Percentiles rank a stretch among this genome's conserved stretches.
These are phyloP conservation scores for Caerostris darwini DNA, from an alignment of 1,140 invertebrate species.

Conservation along the genomic window DNA sequence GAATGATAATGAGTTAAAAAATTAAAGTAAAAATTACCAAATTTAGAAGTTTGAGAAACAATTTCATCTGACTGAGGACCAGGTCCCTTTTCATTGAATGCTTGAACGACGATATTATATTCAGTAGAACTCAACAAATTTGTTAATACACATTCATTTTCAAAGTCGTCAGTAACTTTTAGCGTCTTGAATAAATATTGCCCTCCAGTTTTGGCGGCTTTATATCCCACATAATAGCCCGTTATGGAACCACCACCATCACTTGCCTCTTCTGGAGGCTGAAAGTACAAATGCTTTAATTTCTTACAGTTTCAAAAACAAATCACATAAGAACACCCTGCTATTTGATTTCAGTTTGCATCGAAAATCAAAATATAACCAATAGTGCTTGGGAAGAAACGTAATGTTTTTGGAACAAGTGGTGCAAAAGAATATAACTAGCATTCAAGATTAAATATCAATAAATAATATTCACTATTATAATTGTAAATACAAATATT, in stretches of 20 bases:
- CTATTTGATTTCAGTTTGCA: too few relatives aligned
- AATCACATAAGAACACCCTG: too few relatives aligned
- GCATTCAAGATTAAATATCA: too few relatives aligned
- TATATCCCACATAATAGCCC: conserved; percentile 97
- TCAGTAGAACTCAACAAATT: conserved; percentile 85
- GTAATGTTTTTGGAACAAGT: too few relatives aligned
- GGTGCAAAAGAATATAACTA: too few relatives aligned
- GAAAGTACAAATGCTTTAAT: conserved; percentile 78
- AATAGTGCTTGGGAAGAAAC: too few relatives aligned
- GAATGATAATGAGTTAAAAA: not conserved
- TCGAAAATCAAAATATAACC: too few relatives aligned
- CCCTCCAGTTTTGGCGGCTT: conserved; percentile 81
- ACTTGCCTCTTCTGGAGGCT: conserved; percentile 89
- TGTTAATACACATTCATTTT: conserved; percentile 61
- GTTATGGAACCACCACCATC: conserved; percentile 95
- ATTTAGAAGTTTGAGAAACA: conserved; percentile 94
- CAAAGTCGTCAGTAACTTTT: conserved; percentile 86
- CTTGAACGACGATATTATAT: conserved; percentile 96
- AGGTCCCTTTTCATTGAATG: conserved; percentile 95
- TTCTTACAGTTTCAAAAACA: too few relatives aligned
- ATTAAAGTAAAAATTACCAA: conserved; percentile 80
- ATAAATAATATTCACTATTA: too few relatives aligned
- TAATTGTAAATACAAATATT: too few relatives aligned
- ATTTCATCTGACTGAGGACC: conserved; percentile 94
- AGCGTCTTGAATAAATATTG: conserved; percentile 83